phyloP scores from a whole-genome alignment of 2,888 invertebrate genomes.

The Julus scanicus region DNA sequence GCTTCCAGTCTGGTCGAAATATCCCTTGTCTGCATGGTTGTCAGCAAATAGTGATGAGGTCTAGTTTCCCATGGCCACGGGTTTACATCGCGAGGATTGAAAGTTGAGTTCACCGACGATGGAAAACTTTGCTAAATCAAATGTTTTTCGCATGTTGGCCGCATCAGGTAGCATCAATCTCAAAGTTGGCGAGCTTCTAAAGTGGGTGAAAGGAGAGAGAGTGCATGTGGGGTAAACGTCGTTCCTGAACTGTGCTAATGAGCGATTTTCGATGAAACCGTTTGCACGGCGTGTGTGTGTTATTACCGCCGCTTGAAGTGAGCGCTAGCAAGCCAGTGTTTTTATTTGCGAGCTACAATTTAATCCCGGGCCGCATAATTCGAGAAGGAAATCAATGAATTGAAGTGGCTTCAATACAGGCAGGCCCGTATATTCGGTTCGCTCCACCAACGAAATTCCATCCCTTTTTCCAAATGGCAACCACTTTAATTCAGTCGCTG shows the following conservation, averaged over 20 bases:
- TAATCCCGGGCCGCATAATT: constrained; percentile 26
- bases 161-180: not conserved
- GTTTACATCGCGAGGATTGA: not conserved
- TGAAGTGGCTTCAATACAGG: constrained; percentile 5
- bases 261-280: not conserved
- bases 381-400: constrained; percentile 32
- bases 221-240: not conserved
- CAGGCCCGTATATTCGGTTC: not conserved
- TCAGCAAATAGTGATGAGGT: not conserved
- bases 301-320: not conserved
- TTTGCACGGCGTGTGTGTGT: not conserved
- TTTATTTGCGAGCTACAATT: not conserved
- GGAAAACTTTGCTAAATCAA: not conserved
- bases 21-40: not conserved
- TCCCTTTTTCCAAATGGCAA: not conserved
- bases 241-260: not conserved
- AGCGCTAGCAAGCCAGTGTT: not conserved
- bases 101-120: not conserved
- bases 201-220: not conserved
- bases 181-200: not conserved
- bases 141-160: not conserved
- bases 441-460: not conserved
- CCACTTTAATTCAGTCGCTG: not conserved
- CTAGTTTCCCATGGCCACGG: not conserved
- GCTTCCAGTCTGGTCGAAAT: not conserved